Evolutionary conservation across 2,113 vertebrate genomes (phyloP).

Genomic region (Apeltes quadracus): DNA sequence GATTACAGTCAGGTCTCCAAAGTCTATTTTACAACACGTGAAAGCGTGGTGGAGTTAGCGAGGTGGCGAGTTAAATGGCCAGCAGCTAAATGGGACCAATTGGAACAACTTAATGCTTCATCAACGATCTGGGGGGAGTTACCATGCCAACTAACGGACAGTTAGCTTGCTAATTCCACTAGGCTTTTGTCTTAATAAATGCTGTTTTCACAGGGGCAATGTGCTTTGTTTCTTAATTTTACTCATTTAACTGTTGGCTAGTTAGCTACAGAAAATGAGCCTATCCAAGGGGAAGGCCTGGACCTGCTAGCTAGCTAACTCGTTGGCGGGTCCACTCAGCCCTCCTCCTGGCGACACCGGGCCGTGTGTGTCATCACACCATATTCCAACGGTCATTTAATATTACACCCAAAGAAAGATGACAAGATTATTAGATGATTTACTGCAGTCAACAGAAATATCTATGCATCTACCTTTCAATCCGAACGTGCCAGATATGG

Average conservation of each 20-base stretch:
- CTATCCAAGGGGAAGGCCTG: no score
- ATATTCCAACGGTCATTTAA: not conserved
- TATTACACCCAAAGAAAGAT: no score
- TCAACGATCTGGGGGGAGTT: not conserved
- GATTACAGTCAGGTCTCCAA: not conserved
- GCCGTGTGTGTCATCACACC: no score
- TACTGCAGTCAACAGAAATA: not conserved
- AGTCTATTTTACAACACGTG: not conserved
- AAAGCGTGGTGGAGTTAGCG: not conserved
- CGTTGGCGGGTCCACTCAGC: not conserved
- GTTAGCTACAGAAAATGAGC: not conserved
- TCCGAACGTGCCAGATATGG: slow-evolving; percentile 96
- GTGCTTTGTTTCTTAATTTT: not conserved
- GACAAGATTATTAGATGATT: not conserved
- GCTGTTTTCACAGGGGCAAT: no score
- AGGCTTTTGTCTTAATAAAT: not conserved
- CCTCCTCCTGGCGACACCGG: not conserved
- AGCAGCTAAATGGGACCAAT: no score
- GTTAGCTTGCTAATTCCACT: not conserved
- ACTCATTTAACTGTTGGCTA: not conserved
- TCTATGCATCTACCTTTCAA: slow-evolving; percentile 87
- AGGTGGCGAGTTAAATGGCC: no score
- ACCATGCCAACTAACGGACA: not conserved
- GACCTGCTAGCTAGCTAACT: not conserved
- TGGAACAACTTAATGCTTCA: no score